Evolutionary conservation across 2,888 invertebrate species (phyloP), one percentile per base, ranked within the genome.

Genomic region (Cactoblastis cactorum): DNA sequence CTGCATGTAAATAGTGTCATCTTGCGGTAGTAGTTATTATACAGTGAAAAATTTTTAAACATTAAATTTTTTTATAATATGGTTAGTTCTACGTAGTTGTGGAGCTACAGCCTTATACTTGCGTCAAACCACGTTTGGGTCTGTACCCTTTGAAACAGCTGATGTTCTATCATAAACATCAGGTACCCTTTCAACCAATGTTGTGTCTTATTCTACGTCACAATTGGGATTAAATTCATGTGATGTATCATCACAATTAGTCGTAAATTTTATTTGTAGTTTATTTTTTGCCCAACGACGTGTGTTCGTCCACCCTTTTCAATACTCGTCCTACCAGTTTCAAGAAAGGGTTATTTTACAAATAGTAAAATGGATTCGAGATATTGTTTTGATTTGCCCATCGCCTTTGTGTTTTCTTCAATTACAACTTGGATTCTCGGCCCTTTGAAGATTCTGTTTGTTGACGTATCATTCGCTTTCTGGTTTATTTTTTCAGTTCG

Each of bases 61-160:
- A n/a, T n/a, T n/a, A n/a, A n/a, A n/a, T n/a, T n/a, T n/a, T n/a
- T n/a, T n/a, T n/a, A n/a, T n/a, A n/a, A n/a, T n/a, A n/a, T n/a
- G n/a, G n/a, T n/a, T n/a, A n/a, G 28, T 28, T 9, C 9, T 28
- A 28, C 28, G 28, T 9, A 28, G 5, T 9, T 8, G 1, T 28
- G 28, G 28, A 28, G 28, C 9, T 9, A 12, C 52, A 49, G 54
- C 59, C 58, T 57, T 62, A 66, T 59, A 62, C 62, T 67, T 69
- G 63, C 62, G 58, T 61, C 62, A 64, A 67, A 68, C 58, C 59
- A 61, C 62, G 61, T 63, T 57, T 61, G 63, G 63, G 67, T 67
- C 67, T 64, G 47, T 59, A 63, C 66, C 68, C 72, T 65, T 67
- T 62, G 53, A 62, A 73, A 72, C 74, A 71, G 74, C 74, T 72